phyloP scores from a whole-genome alignment of 35 echinoderm and acorn worm genomes.

The Diadema setosum region DNA sequence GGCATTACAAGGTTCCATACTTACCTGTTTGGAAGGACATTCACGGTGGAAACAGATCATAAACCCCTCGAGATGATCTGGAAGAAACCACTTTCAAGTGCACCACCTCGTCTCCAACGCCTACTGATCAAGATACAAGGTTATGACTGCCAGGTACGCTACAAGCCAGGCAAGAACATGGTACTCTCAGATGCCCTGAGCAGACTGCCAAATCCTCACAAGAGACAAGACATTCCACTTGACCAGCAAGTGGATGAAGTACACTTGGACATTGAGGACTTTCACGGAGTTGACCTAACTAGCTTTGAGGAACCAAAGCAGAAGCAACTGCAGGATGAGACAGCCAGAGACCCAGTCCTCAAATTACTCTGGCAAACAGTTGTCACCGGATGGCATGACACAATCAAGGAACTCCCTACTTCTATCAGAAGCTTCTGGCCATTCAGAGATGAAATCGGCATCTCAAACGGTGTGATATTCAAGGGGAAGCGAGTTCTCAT shows the following conservation, averaged over 20 bases:
- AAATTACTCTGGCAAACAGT: background rate
- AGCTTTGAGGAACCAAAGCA: too few species aligned
- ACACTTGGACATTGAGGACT: background rate
- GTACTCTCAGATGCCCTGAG: slow-evolving; percentile 23
- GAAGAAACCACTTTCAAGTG: slow-evolving; percentile 40
- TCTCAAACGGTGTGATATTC: too few species aligned
- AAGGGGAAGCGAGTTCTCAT: too few species aligned
- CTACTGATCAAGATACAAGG: slow-evolving; percentile 22
- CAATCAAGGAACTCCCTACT: too few species aligned
- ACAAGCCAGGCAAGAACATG: slow-evolving; percentile 19
- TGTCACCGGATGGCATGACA: too few species aligned
- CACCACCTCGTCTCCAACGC: too few species aligned
- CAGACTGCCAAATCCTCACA: background rate
- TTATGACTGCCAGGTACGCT: slow-evolving; percentile 27
- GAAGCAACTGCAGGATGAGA: background rate
- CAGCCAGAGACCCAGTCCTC: slow-evolving; percentile 24
- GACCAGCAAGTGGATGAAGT: slow-evolving; percentile 20
- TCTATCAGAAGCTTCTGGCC: too few species aligned
- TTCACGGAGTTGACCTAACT: background rate
- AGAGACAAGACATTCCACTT: background rate
- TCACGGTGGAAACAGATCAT: slow-evolving; percentile 23
- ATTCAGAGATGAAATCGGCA: too few species aligned
- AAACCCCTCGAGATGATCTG: slow-evolving; percentile 47
- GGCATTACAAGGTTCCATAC: slow-evolving; percentile 29
- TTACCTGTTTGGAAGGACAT: slow-evolving; percentile 35